phyloP scores from a whole-genome alignment of 2,113 vertebrate genomes.

The Ifrita kowaldi region DNA sequence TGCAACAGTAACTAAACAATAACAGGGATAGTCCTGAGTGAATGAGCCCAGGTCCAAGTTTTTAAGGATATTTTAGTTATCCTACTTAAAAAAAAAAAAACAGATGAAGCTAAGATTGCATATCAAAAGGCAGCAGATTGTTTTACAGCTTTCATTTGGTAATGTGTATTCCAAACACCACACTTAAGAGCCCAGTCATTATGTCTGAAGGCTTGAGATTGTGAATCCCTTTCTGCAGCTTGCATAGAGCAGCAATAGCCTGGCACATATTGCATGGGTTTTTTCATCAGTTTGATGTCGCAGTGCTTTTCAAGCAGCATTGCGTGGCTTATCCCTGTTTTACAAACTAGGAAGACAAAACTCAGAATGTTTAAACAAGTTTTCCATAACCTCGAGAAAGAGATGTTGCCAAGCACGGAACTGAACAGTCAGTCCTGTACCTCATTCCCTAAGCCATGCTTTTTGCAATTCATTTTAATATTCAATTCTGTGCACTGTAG shows the following conservation, averaged over 20 bases:
- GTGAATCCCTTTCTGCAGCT: neutral
- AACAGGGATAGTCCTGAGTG: neutral
- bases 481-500: neutral
- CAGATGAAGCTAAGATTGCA: neutral
- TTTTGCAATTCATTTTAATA: neutral
- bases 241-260: neutral
- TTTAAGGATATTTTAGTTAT: neutral
- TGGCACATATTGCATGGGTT: neutral
- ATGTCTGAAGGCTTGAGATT: neutral
- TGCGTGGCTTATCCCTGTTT: neutral
- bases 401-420: neutral
- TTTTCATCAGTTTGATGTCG: neutral
- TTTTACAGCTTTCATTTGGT: neutral
- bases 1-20: neutral
- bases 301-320: neutral
- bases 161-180: neutral
- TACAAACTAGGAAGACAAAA: neutral
- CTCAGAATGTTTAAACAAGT: neutral
- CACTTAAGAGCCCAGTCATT: neutral
- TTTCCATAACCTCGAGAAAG: neutral
- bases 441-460: neutral
- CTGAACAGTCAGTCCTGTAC: neutral
- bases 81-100: neutral
- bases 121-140: neutral
- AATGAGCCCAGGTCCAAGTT: neutral